Percentiles rank a stretch among this genome's conserved stretches.
These are phyloP conservation scores for Willisornis vidua DNA, from an alignment of 2,113 vertebrate genomes.

Conservation along the genomic window DNA sequence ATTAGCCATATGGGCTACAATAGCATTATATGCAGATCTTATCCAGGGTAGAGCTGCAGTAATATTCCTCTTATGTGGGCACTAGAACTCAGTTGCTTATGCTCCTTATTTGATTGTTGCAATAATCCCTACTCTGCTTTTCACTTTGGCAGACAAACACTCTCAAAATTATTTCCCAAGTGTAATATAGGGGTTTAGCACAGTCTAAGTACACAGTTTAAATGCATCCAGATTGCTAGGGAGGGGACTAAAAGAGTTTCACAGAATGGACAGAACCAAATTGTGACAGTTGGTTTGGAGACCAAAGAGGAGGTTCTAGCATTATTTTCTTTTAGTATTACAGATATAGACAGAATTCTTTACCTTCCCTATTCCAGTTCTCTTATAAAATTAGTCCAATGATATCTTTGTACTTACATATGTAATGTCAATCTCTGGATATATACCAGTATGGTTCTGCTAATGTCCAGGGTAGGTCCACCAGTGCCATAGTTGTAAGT, in stretches of 20 bases:
- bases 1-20: background rate
- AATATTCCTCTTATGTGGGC: background rate
- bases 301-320: background rate
- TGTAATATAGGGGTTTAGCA: background rate
- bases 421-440: background rate
- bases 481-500: background rate
- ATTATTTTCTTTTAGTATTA: background rate
- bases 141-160: background rate
- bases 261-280: background rate
- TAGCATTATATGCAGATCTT: background rate
- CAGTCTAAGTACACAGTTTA: background rate
- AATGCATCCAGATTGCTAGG: background rate
- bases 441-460: background rate
- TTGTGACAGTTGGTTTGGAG: background rate
- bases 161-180: background rate
- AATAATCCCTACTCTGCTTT: background rate
- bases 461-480: background rate
- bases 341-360: background rate
- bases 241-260: background rate
- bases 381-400: background rate
- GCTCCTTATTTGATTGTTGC: background rate
- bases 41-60: background rate
- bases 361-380: background rate
- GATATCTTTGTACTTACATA: background rate
- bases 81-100: background rate